Evolutionary conservation across 1,140 invertebrate genomes (phyloP).

Genomic region (Trachymyrmex septentrionalis): DNA sequence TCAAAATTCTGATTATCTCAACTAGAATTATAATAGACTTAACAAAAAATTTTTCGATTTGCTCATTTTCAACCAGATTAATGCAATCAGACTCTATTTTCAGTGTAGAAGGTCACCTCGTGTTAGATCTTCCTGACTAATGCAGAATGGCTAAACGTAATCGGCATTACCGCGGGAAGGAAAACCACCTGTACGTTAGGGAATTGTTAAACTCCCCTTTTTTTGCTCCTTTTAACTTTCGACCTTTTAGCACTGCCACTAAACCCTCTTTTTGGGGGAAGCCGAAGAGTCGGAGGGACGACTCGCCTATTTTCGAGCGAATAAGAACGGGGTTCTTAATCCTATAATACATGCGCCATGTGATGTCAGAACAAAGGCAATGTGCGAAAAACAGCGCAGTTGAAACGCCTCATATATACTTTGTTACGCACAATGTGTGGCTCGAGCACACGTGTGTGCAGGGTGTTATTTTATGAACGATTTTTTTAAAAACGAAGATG

Average conservation of each 20-base stretch:
- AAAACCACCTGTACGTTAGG: slow-evolving; percentile 46
- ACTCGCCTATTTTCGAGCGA: slow-evolving; percentile 65
- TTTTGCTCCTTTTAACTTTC: slow-evolving; percentile 72
- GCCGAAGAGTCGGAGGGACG: slow-evolving; percentile 21
- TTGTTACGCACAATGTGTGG: slow-evolving; percentile 2
- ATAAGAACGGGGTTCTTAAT: slow-evolving; percentile 73
- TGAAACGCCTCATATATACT: slow-evolving; percentile 12
- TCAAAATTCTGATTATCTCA: too few relatives aligned
- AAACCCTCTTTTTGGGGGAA: slow-evolving; percentile 47
- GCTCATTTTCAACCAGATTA: too few relatives aligned
- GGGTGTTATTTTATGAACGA: not conserved
- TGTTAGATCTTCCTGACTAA: not conserved
- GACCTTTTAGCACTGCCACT: slow-evolving; percentile 62
- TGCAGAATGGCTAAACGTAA: not conserved
- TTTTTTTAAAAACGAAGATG: not conserved
- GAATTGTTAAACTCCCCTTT: slow-evolving; percentile 32
- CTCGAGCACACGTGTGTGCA: not conserved
- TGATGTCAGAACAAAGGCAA: slow-evolving; percentile 48
- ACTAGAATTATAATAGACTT: too few relatives aligned
- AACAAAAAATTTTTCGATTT: too few relatives aligned
- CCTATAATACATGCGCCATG: slow-evolving; percentile 65
- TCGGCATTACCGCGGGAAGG: not conserved
- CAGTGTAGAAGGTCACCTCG: not conserved
- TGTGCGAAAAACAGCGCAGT: slow-evolving; percentile 41
- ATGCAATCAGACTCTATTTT: too few relatives aligned